Percentiles rank a stretch among this genome's conserved stretches.
Conservation (phyloP, 2,888 invertebrate species). For the Drosophila heteroneura region DNA sequence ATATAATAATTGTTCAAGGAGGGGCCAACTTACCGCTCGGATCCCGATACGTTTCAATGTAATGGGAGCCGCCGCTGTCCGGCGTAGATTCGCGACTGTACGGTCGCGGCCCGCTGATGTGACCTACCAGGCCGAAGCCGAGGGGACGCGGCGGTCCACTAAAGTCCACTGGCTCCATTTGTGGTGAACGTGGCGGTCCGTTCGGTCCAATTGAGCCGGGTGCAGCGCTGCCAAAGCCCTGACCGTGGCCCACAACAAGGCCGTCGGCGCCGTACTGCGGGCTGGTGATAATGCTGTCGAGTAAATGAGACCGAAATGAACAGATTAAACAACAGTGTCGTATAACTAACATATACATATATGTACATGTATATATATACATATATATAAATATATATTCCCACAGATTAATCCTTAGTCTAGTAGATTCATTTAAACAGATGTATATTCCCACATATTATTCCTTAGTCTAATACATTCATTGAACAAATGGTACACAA, state of each 20-base stretch:
- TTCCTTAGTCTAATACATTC: background rate
- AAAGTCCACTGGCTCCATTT: conserved; percentile 91
- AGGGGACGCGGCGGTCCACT: conserved; percentile 89
- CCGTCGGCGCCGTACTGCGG: conserved; percentile 87
- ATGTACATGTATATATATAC: too few species aligned
- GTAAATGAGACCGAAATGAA: conserved; percentile 1
- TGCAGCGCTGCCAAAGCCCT: conserved; percentile 86
- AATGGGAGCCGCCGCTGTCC: conserved; percentile 95
- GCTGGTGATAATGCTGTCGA: conserved; percentile 85
- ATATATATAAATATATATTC: background rate
- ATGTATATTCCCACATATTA: conserved; percentile 12
- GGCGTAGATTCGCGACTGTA: conserved; percentile 96
- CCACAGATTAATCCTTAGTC: background rate
- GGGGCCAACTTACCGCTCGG: conserved; percentile 89
- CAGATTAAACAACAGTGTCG: background rate
- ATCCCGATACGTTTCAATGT: conserved; percentile 94
- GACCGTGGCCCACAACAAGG: conserved; percentile 86
- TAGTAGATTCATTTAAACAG: background rate
- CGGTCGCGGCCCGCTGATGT: conserved; percentile 88
- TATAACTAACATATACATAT: background rate
- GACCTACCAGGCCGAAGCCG: conserved; percentile 86
- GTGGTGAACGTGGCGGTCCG: conserved; percentile 87
- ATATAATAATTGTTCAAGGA: too few species aligned
- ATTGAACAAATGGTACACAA: background rate
- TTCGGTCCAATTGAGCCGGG: conserved; percentile 79